Base-by-base conservation (phyloP, 2,888 invertebrate genomes). In the Dicyrtomina minuta region DNA sequence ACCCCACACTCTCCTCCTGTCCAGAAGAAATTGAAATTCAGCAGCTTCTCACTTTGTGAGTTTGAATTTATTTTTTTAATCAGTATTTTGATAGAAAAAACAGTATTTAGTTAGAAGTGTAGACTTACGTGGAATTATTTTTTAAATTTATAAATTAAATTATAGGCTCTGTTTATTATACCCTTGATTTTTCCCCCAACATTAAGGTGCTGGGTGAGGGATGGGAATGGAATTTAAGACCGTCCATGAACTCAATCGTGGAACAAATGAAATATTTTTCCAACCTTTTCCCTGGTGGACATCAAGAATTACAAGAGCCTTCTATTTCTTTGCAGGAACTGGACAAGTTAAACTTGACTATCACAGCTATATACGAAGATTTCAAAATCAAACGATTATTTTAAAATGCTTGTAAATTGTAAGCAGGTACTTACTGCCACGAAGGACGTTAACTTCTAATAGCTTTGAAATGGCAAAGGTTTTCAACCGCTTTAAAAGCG, bases 171-270 rank as follows among this genome's bases (percentile, higher is more conserved):
- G 43, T 44, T 27, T 17, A 71, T 71, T 53, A 74, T 72, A 58
- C 70, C 74, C 72, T 58, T 70, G n/a, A n/a, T n/a, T n/a, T n/a
- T n/a, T n/a, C n/a, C n/a, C n/a, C n/a, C n/a, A n/a, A n/a, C n/a
- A n/a, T n/a, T n/a, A n/a, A 87, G 86, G 78, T 96, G 96, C 83
- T 97, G 96, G 97, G 89, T 90, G 81, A 89, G 90, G 80, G 86
- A 89, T 80, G 93, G 96, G 0, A 85, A n/a, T n/a, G n/a, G n/a
- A n/a, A 87, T 27, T 87, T 89, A 75, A 86, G 97, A 79, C 96
- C 96, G 22, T 89, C 93, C 71, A 97, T 97, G 96, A 86, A 88
- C 75, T 88, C 91, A 84, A 89, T 91, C 79, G 90, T 91, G 33
- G 85, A 87, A 79, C 87, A 89, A 76, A 92, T 95, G 92, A 84